These are phyloP conservation scores for Alcis repandata DNA, from an alignment of 2,888 invertebrate genomes.

Conservation along the genomic window DNA sequence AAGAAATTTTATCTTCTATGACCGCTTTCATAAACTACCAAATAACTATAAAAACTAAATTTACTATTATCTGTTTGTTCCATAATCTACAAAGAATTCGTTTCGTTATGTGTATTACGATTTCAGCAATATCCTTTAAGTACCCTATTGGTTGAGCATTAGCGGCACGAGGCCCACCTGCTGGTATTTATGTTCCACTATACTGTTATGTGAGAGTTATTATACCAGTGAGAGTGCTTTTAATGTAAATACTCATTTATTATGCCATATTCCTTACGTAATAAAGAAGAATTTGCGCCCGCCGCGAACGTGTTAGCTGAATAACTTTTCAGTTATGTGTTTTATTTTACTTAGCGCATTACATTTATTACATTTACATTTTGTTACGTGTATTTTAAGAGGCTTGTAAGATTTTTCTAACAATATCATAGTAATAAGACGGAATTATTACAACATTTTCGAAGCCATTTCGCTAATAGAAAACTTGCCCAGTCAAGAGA, in stretches of 20 bases:
- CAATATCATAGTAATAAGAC: not conserved
- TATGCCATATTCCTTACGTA: constrained; percentile 11
- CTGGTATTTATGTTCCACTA: constrained; percentile 19
- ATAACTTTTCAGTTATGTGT: not conserved
- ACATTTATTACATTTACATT: not conserved
- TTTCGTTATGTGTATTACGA: not conserved
- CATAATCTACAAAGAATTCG: not conserved
- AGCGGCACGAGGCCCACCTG: constrained; percentile 25
- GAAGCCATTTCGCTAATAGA: constrained; percentile 10
- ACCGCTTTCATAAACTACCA: no score
- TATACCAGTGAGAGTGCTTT: constrained; percentile 23
- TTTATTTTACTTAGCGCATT: not conserved
- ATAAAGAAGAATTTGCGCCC: not conserved
- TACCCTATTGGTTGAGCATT: constrained; percentile 15
- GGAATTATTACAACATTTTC: not conserved
- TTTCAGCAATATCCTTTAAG: constrained; percentile 13
- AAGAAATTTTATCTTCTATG: no score
- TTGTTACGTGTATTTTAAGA: not conserved
- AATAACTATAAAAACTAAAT: no score
- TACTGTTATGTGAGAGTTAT: constrained; percentile 15
- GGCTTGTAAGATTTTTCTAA: not conserved
- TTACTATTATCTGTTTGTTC: constrained; percentile 1
- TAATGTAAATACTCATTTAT: constrained; percentile 25
- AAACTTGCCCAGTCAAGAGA: constrained; percentile 23
- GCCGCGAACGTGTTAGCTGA: constrained; percentile 1